These are phyloP conservation scores for Nettapus auritus DNA, from an alignment of 2,113 vertebrate genomes.

Conservation along the genomic window DNA sequence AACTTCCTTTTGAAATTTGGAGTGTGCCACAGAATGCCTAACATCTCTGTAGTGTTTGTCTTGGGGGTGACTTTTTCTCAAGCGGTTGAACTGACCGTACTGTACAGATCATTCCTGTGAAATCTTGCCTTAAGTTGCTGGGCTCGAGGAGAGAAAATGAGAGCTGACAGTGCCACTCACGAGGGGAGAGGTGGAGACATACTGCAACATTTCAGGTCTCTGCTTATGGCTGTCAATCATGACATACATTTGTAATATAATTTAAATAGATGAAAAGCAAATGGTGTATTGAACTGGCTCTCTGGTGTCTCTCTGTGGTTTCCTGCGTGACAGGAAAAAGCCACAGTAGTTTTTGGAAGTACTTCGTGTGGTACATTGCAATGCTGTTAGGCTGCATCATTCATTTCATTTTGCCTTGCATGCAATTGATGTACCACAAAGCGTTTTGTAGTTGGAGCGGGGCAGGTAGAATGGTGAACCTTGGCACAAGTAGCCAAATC, in stretches of 20 bases:
- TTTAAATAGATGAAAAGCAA: background rate
- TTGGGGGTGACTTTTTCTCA: background rate
- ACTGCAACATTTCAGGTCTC: background rate
- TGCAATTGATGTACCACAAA: background rate
- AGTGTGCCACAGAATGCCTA: accelerated
- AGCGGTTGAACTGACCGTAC: accelerated
- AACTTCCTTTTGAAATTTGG: background rate
- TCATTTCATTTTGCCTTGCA: background rate
- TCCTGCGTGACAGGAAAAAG: background rate
- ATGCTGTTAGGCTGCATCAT: accelerated
- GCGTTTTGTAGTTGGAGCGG: accelerated
- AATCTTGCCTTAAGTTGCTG: background rate
- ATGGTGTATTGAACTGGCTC: background rate
- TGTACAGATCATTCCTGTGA: too few relatives aligned
- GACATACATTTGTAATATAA: background rate
- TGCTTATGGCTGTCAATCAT: too few relatives aligned
- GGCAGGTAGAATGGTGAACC: background rate
- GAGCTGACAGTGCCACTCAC: background rate
- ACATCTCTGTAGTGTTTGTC: accelerated
- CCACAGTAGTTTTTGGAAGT: background rate
- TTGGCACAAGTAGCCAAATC: background rate
- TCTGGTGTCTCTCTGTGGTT: background rate
- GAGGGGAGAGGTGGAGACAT: background rate
- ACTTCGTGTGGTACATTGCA: background rate
- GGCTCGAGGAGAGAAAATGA: background rate